These are phyloP conservation scores for Holothuria leucospilota DNA, from an alignment of 53 echinoderm and acorn worm species.

Conservation along the genomic window DNA sequence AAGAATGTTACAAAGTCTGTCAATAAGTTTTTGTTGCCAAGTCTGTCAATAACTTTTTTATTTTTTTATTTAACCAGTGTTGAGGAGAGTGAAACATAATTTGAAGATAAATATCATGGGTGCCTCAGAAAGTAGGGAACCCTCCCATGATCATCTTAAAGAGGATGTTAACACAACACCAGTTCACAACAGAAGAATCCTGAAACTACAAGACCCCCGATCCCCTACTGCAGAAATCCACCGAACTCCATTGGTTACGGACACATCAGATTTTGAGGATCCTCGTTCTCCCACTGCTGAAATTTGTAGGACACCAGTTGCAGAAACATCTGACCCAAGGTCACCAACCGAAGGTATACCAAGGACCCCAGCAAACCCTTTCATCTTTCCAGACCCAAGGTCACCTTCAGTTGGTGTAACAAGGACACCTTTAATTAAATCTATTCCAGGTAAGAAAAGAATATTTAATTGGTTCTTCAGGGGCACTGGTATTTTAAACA, in stretches of 20 bases:
- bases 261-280: slow-evolving; percentile 66
- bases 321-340: slow-evolving; percentile 81
- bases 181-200: slow-evolving; percentile 56
- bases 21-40: too few species aligned
- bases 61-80: slow-evolving; percentile 4
- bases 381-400: slow-evolving; percentile 81
- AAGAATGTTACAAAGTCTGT: too few species aligned
- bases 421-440: slow-evolving; percentile 81
- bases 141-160: slow-evolving; percentile 35
- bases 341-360: slow-evolving; percentile 84
- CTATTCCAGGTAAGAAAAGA: slow-evolving; percentile 27
- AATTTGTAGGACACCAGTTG: slow-evolving; percentile 79
- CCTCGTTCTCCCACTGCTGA: slow-evolving; percentile 71
- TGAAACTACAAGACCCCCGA: slow-evolving; percentile 80
- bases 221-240: slow-evolving; percentile 82
- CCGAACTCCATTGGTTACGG: slow-evolving; percentile 77
- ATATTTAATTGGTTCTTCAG: too few species aligned
- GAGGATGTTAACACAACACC: slow-evolving; percentile 72
- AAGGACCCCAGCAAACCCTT: slow-evolving; percentile 54
- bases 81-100: slow-evolving; percentile 35
- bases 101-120: slow-evolving; percentile 76
- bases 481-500: too few species aligned
- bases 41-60: too few species aligned
- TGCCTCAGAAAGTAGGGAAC: slow-evolving; percentile 68
- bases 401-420: slow-evolving; percentile 77